Percentiles rank a stretch among this genome's conserved stretches.
phyloP scores from a whole-genome alignment of 1,140 invertebrate genomes.

The Panagrolaimus sp. region DNA sequence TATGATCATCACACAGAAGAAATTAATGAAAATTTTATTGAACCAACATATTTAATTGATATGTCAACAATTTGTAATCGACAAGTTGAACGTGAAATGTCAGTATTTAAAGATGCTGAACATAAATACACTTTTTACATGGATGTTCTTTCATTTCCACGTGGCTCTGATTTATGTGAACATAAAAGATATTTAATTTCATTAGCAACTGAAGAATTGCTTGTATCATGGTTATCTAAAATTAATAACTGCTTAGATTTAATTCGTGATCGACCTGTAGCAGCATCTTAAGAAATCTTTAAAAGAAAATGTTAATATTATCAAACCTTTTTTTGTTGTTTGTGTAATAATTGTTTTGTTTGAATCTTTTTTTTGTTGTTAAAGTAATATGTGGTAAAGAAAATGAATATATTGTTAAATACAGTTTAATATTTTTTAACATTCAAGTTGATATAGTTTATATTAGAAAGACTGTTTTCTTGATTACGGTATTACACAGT shows the following conservation, averaged over 20 bases:
- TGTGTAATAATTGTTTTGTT: too few relatives aligned
- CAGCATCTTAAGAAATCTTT: too few relatives aligned
- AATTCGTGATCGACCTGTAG: neutral
- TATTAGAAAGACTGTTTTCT: too few relatives aligned
- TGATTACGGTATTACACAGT: too few relatives aligned
- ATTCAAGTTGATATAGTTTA: too few relatives aligned
- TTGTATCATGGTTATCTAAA: neutral
- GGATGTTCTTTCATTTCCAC: slow-evolving; percentile 1
- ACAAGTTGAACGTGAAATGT: neutral
- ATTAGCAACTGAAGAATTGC: neutral
- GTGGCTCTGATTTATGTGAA: neutral
- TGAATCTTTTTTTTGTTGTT: too few relatives aligned
- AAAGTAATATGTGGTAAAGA: too few relatives aligned
- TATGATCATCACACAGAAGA: neutral
- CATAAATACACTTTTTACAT: slow-evolving; percentile 5
- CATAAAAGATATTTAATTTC: neutral
- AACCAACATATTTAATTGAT: neutral
- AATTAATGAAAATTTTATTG: neutral
- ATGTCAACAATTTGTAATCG: slow-evolving; percentile 9
- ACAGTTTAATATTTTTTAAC: too few relatives aligned
- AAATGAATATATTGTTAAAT: too few relatives aligned
- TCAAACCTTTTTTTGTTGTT: too few relatives aligned
- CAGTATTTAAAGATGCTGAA: neutral
- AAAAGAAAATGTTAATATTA: too few relatives aligned
- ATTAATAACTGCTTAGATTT: neutral